Evolutionary conservation across 2,888 invertebrate genomes (phyloP).

Genomic region (Chorisops tibialis): DNA sequence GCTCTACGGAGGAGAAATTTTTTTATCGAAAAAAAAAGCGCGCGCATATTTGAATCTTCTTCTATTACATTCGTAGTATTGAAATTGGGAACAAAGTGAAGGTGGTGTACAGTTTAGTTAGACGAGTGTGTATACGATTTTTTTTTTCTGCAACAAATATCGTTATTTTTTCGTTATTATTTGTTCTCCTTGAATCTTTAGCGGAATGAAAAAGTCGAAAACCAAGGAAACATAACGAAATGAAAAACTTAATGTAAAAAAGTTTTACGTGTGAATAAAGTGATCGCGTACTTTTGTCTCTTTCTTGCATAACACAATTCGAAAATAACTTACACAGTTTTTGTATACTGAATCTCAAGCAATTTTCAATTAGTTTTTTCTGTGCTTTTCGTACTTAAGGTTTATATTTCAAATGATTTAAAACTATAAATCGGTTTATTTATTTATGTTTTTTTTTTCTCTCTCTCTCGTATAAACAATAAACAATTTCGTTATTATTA

Average conservation of each 20-base stretch:
- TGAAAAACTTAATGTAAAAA: constrained; percentile 22
- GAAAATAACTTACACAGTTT: not conserved
- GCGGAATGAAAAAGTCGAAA: not conserved
- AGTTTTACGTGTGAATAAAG: constrained; percentile 20
- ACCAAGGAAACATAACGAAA: constrained; percentile 5
- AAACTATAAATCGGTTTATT: not conserved
- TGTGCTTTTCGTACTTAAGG: constrained; percentile 11
- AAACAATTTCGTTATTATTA: no score
- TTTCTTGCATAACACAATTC: not conserved
- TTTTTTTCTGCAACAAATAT: not conserved
- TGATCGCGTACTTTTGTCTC: constrained; percentile 1
- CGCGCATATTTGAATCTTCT: constrained; percentile 22
- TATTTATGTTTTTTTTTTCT: no score
- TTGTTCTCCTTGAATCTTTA: constrained; percentile 12
- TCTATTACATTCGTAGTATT: not conserved
- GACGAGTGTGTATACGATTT: no score
- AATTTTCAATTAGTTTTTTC: constrained; percentile 24
- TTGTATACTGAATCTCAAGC: constrained; percentile 8
- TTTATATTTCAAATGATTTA: constrained; percentile 2
- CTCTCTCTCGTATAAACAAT: no score
- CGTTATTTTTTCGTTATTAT: constrained; percentile 1
- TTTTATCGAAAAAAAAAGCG: constrained; percentile 9
- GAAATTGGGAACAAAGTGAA: constrained; percentile 3
- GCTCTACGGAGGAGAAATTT: not conserved
- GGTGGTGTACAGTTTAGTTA: constrained; percentile 16